phyloP scores from a whole-genome alignment of 2,113 vertebrate species.

The Salvelinus fontinalis region DNA sequence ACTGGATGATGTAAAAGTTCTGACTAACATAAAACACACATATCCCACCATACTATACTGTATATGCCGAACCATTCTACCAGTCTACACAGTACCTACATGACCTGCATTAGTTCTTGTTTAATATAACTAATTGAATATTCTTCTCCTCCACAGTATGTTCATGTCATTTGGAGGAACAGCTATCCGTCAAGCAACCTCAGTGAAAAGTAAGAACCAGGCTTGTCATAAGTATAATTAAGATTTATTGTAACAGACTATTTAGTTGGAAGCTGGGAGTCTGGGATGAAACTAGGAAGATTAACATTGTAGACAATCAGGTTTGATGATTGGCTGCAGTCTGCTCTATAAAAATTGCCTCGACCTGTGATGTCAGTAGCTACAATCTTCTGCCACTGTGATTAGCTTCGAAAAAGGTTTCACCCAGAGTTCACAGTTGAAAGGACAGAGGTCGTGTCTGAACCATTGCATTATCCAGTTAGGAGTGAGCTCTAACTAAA shows the following conservation, averaged over 20 bases:
- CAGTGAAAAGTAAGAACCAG: conserved; percentile 72
- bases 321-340: not conserved
- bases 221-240: not conserved
- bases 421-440: conserved; percentile 1
- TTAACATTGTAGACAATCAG: not conserved
- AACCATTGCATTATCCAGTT: conserved; percentile 25
- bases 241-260: not conserved
- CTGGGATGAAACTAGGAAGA: too few relatives aligned
- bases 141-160: conserved; percentile 57
- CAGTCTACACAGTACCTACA: not conserved
- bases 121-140: not conserved
- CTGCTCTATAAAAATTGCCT: not conserved
- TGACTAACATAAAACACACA: not conserved
- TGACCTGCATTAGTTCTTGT: not conserved
- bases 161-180: conserved; percentile 74
- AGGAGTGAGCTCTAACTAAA: not conserved
- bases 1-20: conserved; percentile 68
- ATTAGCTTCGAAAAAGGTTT: not conserved
- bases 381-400: too few relatives aligned
- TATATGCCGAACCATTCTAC: not conserved
- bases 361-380: not conserved
- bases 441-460: conserved; percentile 26
- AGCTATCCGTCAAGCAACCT: conserved; percentile 75
- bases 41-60: not conserved
- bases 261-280: not conserved